phyloP scores from a whole-genome alignment of 2,113 vertebrate species.

The Lycocorax pyrrhopterus region DNA sequence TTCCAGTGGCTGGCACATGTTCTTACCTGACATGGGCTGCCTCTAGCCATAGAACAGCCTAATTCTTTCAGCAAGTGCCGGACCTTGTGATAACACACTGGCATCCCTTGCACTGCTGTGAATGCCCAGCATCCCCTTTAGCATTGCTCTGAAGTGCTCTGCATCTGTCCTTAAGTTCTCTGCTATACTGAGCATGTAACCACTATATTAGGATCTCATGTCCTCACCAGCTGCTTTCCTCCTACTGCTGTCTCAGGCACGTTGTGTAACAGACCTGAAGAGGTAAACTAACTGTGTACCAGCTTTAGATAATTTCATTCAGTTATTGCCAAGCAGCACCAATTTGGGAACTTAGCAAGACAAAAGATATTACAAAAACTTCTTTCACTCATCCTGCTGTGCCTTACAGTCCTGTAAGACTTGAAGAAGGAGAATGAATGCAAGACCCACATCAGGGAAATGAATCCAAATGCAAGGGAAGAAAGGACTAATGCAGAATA shows the following conservation, averaged over 20 bases:
- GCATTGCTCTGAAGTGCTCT: not conserved
- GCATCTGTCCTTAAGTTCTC: not conserved
- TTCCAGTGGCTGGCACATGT: not conserved
- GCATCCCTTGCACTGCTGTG: not conserved
- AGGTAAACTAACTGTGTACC: not conserved
- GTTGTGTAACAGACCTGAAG: slow-evolving; percentile 1
- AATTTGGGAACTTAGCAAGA: not conserved
- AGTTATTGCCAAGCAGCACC: not conserved
- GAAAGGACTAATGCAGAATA: not conserved
- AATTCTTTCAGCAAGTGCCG: not conserved
- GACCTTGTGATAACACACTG: not conserved
- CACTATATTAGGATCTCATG: not conserved
- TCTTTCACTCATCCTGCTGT: not conserved
- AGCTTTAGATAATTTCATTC: not conserved
- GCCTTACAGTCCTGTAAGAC: not conserved
- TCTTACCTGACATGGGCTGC: not conserved
- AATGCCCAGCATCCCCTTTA: not conserved
- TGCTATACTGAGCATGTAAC: not conserved
- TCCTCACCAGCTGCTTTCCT: not conserved
- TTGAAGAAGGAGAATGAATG: not conserved
- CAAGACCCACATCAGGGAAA: not conserved
- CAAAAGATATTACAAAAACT: not conserved
- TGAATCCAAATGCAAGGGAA: not conserved
- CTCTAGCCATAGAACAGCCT: not conserved
- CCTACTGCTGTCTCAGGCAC: not conserved